Base-by-base conservation (phyloP, 2,888 invertebrate species). In the Chymomyza amoena region DNA sequence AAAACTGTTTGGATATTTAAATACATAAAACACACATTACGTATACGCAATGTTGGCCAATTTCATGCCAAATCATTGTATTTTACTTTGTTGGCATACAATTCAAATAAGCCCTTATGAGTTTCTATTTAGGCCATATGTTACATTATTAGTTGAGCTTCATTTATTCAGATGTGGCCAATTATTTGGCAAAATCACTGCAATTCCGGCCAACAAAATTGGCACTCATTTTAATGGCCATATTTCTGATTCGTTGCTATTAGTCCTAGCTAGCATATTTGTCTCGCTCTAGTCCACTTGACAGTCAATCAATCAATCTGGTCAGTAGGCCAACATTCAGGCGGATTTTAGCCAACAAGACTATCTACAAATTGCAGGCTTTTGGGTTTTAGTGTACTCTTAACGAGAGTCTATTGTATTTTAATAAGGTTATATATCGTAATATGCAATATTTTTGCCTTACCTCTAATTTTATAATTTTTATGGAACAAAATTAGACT, bases 231-330 rank as follows among this genome's bases (percentile, higher is more conserved):
- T 62, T 76, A 78, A 70, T 76, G 68, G 66, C 4, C 32, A 18
- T 18, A 18, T 54, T n/a, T 18, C 0, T 54, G 52, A 4, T 18
- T 54, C 15, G 0, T n/a, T 54, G 18, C 3, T 2, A 9, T 6
- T 16, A 9, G 18, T 7, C 18, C 2, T n/a, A n/a, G 4, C 39
- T 45, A 54, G 18, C 16, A 54, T 15, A 4, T 10, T 79, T 70
- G 66, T 67, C 71, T 69, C 57, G 78, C 69, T 73, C 64, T 73
- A 68, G 63, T 68, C 65, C 66, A 54, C 28, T 56, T 52, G 64
- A 39, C 66, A 81, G 76, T 88, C 71, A 83, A 81, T 88, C 87
- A 86, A 78, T 73, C 84, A 75, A 75, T 52, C 57, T 67, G 61
- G 52, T 28, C 50, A 57, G 72, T 32, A 13, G 57, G 36, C 68